phyloP scores from a whole-genome alignment of 1,140 invertebrate genomes.

The Leguminivora glycinivorella region DNA sequence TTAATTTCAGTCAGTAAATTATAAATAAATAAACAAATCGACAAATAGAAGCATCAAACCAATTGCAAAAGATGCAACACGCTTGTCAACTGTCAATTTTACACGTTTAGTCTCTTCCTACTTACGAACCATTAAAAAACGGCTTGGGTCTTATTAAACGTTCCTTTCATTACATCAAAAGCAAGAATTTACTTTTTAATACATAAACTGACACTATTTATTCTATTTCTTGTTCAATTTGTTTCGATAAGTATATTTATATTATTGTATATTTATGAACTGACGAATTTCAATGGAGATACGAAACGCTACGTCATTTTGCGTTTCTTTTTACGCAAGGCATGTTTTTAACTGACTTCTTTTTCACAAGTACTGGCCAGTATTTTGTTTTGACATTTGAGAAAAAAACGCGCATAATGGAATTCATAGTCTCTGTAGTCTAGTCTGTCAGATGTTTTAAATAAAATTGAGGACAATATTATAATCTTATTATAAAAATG shows the following conservation, averaged over 20 bases:
- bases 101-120: neutral
- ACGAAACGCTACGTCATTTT: neutral
- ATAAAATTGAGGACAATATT: neutral
- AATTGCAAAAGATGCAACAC: neutral
- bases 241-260: too few species aligned
- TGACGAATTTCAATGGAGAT: neutral
- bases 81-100: neutral
- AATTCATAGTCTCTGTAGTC: neutral
- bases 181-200: too few species aligned
- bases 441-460: neutral
- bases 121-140: too few species aligned
- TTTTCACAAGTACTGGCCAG: neutral
- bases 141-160: too few species aligned
- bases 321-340: neutral
- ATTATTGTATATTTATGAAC: neutral
- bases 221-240: too few species aligned
- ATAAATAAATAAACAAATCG: conserved; percentile 16
- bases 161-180: too few species aligned
- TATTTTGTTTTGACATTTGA: neutral
- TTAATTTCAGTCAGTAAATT: neutral
- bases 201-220: too few species aligned
- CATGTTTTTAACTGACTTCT: too few species aligned
- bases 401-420: neutral
- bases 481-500: neutral
- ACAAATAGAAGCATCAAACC: neutral